These are phyloP conservation scores for Archilochus colubris DNA, from an alignment of 2,113 vertebrate species.

Conservation along the genomic window DNA sequence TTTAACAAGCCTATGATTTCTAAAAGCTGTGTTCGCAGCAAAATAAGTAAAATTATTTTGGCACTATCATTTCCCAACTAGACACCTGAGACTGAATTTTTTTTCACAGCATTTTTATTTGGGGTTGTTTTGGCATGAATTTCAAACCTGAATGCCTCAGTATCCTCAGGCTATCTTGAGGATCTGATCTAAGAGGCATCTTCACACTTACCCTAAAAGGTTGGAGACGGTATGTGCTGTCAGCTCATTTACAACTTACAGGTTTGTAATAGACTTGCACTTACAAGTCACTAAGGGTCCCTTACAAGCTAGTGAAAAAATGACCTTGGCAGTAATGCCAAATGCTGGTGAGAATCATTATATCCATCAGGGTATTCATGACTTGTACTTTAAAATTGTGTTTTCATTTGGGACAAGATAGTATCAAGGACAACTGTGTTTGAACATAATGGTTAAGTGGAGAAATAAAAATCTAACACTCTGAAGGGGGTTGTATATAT, in stretches of 20 bases:
- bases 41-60: background rate
- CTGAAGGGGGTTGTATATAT: background rate
- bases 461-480: background rate
- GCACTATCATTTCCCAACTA: background rate
- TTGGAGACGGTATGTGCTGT: conserved; percentile 24
- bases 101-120: conserved; percentile 21
- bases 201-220: conserved; percentile 61
- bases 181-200: conserved; percentile 63
- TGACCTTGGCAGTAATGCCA: conserved; percentile 37
- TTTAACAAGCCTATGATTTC: background rate
- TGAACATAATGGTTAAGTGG: background rate
- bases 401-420: background rate
- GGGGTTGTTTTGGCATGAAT: conserved; percentile 30
- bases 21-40: background rate
- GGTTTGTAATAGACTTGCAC: conserved; percentile 31
- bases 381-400: background rate
- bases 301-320: background rate
- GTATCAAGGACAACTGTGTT: background rate
- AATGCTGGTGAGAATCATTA: background rate
- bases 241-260: conserved; percentile 36
- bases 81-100: background rate
- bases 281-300: conserved; percentile 22
- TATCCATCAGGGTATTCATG: background rate
- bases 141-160: conserved; percentile 19
- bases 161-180: conserved; percentile 54